Conservation (phyloP, 2,113 vertebrate species). For the Casuarius casuarius region DNA sequence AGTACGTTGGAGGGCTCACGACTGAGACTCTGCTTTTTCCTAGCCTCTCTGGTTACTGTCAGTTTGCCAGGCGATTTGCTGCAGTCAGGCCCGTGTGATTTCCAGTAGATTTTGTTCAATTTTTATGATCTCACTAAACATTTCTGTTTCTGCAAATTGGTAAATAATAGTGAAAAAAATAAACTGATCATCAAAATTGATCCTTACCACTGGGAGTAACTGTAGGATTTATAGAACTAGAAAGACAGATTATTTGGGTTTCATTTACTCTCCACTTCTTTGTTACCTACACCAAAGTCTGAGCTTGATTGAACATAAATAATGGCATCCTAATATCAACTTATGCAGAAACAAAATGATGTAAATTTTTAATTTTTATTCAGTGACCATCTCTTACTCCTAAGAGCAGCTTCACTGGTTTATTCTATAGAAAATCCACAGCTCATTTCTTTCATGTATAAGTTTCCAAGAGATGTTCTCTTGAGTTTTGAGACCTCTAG, state of each 20-base stretch:
- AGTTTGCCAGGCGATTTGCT: not conserved
- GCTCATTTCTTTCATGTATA: not conserved
- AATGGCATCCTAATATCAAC: not conserved
- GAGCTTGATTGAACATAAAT: not conserved
- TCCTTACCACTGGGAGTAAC: not conserved
- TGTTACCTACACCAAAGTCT: not conserved
- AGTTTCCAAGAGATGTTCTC: not conserved
- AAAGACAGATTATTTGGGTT: not conserved
- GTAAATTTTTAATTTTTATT: not conserved
- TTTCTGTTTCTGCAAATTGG: not conserved
- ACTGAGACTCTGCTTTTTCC: not conserved
- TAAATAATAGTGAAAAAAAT: not conserved
- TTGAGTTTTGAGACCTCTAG: not conserved
- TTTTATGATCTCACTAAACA: not conserved
- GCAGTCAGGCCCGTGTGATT: not conserved
- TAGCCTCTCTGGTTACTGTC: not conserved
- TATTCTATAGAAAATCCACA: not conserved
- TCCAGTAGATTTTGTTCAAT: not conserved
- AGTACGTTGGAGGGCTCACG: not conserved
- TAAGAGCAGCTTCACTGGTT: not conserved
- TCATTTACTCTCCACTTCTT: not conserved
- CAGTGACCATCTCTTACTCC: not conserved
- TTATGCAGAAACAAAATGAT: not conserved
- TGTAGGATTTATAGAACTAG: not conserved
- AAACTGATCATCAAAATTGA: not conserved